phyloP scores from a whole-genome alignment of 2,797 vertebrate genomes.

The Mastacembelus armatus region DNA sequence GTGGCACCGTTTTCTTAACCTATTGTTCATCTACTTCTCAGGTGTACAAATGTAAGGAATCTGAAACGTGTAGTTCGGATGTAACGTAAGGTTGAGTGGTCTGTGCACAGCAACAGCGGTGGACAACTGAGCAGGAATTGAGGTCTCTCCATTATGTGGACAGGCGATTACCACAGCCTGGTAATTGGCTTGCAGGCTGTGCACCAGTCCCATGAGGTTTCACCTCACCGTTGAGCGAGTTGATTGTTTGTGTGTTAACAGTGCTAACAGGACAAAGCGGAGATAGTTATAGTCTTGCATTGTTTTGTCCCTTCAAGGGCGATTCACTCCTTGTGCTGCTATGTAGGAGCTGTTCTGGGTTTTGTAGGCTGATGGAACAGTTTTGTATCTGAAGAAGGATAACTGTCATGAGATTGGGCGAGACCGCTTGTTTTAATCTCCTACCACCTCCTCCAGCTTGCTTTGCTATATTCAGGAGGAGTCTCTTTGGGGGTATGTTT shows the following conservation, averaged over 20 bases:
- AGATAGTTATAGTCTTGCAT: slow-evolving; percentile 50
- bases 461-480: slow-evolving; percentile 30
- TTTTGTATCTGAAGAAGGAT: slow-evolving; percentile 48
- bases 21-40: neutral
- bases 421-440: slow-evolving; percentile 63
- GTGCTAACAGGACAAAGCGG: slow-evolving; percentile 36
- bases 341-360: slow-evolving; percentile 48
- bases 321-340: slow-evolving; percentile 45
- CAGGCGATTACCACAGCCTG: slow-evolving; percentile 56
- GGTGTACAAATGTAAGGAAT: slow-evolving; percentile 14
- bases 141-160: slow-evolving; percentile 69
- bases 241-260: slow-evolving; percentile 57
- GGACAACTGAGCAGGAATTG: slow-evolving; percentile 78
- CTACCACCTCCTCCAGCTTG: slow-evolving; percentile 21
- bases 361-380: slow-evolving; percentile 39
- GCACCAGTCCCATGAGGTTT: slow-evolving; percentile 62
- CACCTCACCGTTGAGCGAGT: slow-evolving; percentile 45
- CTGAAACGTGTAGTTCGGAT: slow-evolving; percentile 1
- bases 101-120: slow-evolving; percentile 53
- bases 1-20: slow-evolving; percentile 32
- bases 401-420: slow-evolving; percentile 63
- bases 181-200: slow-evolving; percentile 71
- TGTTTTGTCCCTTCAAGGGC: slow-evolving; percentile 51
- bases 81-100: neutral
- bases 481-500: slow-evolving; percentile 45